A percentile compares a stretch with the other conserved stretches of the same genome.
phyloP scores from a whole-genome alignment of 2,797 vertebrate species.

The Leptatherina wallacei region DNA sequence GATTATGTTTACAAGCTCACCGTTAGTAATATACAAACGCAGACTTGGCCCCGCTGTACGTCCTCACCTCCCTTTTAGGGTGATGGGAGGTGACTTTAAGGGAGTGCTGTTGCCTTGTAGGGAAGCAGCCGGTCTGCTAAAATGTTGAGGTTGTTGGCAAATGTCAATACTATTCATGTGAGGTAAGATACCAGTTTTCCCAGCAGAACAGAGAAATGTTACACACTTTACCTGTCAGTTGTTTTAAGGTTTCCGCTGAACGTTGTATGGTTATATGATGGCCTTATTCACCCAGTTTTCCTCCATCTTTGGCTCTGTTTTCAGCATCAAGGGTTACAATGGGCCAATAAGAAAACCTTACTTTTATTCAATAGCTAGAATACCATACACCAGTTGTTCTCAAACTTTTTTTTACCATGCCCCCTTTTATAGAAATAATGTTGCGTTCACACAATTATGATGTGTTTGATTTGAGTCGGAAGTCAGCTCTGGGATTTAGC shows the following conservation, averaged over 20 bases:
- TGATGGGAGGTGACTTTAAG: not conserved
- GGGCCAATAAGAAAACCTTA: not conserved
- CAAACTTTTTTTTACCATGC: too few relatives aligned
- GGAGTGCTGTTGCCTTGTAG: not conserved
- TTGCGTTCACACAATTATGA: too few relatives aligned
- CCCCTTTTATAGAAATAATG: too few relatives aligned
- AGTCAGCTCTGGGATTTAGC: too few relatives aligned
- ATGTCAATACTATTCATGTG: not conserved
- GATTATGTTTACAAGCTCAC: not conserved
- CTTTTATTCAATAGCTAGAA: not conserved
- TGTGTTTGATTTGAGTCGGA: too few relatives aligned
- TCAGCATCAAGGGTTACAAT: not conserved
- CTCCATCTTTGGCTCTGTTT: slow-evolving; percentile 2
- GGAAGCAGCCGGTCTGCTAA: not conserved
- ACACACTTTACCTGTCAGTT: not conserved
- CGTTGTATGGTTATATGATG: not conserved
- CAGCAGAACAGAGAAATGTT: not conserved
- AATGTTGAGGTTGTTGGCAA: not conserved
- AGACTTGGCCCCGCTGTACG: not conserved
- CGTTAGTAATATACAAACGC: not conserved
- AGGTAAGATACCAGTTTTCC: not conserved
- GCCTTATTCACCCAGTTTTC: not conserved
- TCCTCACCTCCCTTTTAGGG: not conserved
- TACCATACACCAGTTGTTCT: not conserved
- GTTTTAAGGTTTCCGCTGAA: not conserved